A percentile compares a stretch with the other conserved stretches of the same genome.
phyloP scores from a whole-genome alignment of 1,140 invertebrate genomes.

The Bombus picipes region DNA sequence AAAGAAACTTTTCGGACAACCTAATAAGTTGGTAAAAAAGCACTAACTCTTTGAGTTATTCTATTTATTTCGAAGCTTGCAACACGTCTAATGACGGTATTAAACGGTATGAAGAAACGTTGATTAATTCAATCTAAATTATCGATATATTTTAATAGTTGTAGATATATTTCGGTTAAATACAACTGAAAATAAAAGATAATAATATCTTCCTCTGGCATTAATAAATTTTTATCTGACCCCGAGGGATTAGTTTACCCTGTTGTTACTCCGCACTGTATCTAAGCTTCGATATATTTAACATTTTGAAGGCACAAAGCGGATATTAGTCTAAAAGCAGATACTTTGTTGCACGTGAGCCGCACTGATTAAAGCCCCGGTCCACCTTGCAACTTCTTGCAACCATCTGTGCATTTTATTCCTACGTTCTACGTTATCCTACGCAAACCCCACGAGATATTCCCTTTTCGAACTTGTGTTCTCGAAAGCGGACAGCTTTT shows the following conservation, averaged over 20 bases:
- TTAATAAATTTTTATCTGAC: not conserved
- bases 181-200: too few species aligned
- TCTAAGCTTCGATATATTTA: not conserved
- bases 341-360: not conserved
- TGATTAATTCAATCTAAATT: too few species aligned
- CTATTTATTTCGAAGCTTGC: too few species aligned
- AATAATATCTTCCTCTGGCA: not conserved
- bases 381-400: not conserved
- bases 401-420: not conserved
- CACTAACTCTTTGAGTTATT: too few species aligned
- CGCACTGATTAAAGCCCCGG: not conserved
- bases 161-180: too few species aligned
- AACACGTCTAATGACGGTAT: too few species aligned
- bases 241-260: not conserved
- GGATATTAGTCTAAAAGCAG: not conserved
- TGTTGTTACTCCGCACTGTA: not conserved
- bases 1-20: too few species aligned
- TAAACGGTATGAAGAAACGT: too few species aligned
- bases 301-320: not conserved
- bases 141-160: too few species aligned
- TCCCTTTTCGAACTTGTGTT: not conserved
- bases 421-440: too few species aligned
- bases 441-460: not conserved
- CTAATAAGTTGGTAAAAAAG: too few species aligned
- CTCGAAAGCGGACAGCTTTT: not conserved